Evolutionary conservation across 2,888 invertebrate genomes (phyloP), one percentile per base, ranked within the genome.

Genomic region (Crematogaster levior): DNA sequence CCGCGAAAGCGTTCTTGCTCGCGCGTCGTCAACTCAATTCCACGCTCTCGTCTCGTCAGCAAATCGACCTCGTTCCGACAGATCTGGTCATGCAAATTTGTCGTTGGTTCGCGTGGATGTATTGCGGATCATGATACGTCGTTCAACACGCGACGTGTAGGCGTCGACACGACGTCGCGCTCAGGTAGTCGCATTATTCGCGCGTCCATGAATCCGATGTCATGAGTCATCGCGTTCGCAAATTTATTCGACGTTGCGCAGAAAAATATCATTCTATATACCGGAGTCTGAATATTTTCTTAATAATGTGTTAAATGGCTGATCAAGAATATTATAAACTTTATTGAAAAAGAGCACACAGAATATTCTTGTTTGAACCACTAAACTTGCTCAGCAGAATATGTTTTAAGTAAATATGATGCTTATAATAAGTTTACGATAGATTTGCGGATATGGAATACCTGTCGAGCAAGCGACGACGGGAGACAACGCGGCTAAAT

Each of bases 111-210:
- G 18, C 66, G 43, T 56, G 56, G 18, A 77, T 66, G 77, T 68
- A 56, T 56, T 21, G 34, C n/a, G 10, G 56, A 79, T 79, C 77
- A 21, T 18, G 77, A 68, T 68, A 56, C 56, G 77, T 56, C 77
- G 56, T 43, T 56, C 30, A 58, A 58, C 77, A 56, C 56, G 66
- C 65, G 77, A 77, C 43, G 48, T 58, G 85, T 61, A 66, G 84
- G 84, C 77, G 83, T 51, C 30, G 37, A 74, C 70, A 68, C 68
- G 58, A 43, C 60, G 40, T 24, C n/a, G 74, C 65, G 70, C 53
- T 81, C 72, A 80, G 79, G 82, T 74, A 85, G 85, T 61, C 74
- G 79, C 58, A 58, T 85, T 75, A 70, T 80, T 63, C 80, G 77
- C 34, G 61, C 84, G 72, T 68, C 61, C 65, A 24, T 68, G 66